Percentiles rank a stretch among this genome's conserved stretches.
Conservation (phyloP, 2,113 vertebrate genomes). For the Prinia subflava region DNA sequence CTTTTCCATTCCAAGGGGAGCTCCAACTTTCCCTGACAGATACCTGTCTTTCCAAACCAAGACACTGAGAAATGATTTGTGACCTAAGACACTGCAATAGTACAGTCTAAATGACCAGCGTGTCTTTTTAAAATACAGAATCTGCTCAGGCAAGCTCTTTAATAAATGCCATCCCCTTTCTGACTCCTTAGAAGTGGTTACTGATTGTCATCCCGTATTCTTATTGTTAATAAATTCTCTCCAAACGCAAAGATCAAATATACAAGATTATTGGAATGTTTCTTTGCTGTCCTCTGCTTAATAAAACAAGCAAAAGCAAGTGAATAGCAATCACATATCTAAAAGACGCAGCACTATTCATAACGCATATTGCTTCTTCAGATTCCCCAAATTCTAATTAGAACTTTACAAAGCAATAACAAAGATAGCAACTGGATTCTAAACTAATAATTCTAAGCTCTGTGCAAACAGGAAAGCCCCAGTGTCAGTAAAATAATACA, state of each 20-base stretch:
- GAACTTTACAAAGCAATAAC: constrained; percentile 64
- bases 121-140: not conserved
- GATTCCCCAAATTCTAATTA: constrained; percentile 70
- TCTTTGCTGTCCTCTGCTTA: constrained; percentile 38
- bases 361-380: constrained; percentile 58
- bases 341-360: constrained; percentile 42
- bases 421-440: constrained; percentile 60
- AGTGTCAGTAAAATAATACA: constrained; percentile 53
- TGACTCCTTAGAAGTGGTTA: not conserved
- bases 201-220: not conserved
- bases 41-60: too few relatives aligned
- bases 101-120: not conserved
- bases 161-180: not conserved
- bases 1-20: too few relatives aligned
- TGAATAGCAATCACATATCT: not conserved
- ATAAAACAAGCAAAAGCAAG: constrained; percentile 50
- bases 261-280: constrained; percentile 34
- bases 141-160: not conserved
- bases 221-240: constrained; percentile 32
- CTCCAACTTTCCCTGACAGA: too few relatives aligned
- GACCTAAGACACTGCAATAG: not conserved
- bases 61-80: not conserved
- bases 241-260: not conserved
- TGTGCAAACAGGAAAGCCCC: constrained; percentile 57
- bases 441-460: constrained; percentile 68